These are phyloP conservation scores for Pelodytes ibericus DNA, from an alignment of 2,797 vertebrate species.

Conservation along the genomic window DNA sequence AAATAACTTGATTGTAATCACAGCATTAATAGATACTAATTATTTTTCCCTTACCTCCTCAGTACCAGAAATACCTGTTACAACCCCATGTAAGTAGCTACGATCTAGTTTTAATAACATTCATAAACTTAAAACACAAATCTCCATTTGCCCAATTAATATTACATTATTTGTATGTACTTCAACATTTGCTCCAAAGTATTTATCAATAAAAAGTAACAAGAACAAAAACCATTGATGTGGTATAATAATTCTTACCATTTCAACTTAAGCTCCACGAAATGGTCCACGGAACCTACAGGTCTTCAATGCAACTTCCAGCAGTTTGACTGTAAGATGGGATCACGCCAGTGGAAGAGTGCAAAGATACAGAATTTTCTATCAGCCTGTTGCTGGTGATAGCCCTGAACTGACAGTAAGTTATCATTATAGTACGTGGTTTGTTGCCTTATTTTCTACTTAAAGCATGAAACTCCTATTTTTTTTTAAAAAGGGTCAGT, in stretches of 20 bases:
- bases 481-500: too few species aligned
- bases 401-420: slow-evolving; percentile 78
- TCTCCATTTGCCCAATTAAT: too few species aligned
- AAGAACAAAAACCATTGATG: too few species aligned
- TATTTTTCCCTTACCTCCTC: slow-evolving; percentile 63
- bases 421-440: background rate
- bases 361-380: slow-evolving; percentile 85
- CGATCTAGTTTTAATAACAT: too few species aligned
- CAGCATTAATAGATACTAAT: slow-evolving; percentile 46
- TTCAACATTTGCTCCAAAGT: too few species aligned
- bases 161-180: too few species aligned
- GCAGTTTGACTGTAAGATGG: slow-evolving; percentile 87
- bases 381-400: slow-evolving; percentile 75
- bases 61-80: slow-evolving; percentile 70
- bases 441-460: too few species aligned
- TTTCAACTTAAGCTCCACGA: slow-evolving; percentile 70
- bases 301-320: slow-evolving; percentile 89
- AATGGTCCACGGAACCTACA: slow-evolving; percentile 87
- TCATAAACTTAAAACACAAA: too few species aligned
- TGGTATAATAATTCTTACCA: background rate
- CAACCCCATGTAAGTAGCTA: slow-evolving; percentile 71
- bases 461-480: too few species aligned
- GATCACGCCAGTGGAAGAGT: slow-evolving; percentile 85
- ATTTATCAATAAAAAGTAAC: too few species aligned
- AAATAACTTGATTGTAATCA: background rate